These are phyloP conservation scores for Ypsolopha sequella DNA, from an alignment of 2,888 invertebrate genomes.

Conservation along the genomic window DNA sequence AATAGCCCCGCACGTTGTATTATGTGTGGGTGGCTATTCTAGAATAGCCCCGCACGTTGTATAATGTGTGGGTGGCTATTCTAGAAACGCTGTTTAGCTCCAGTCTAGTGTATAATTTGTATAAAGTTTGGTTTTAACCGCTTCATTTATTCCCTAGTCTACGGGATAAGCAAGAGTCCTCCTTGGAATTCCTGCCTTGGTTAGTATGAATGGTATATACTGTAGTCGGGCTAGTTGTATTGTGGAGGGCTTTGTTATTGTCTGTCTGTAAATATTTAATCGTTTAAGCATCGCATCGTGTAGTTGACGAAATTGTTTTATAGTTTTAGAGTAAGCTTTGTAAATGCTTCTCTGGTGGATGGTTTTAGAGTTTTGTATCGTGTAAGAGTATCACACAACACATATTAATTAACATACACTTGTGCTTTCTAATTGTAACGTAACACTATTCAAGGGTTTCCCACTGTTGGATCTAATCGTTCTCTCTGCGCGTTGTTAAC, in stretches of 20 bases:
- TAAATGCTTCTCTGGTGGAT: neutral
- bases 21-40: no score
- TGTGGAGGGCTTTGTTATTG: constrained; percentile 9
- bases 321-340: neutral
- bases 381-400: neutral
- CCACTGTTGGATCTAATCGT: neutral
- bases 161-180: constrained; percentile 81
- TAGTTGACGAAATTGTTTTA: neutral
- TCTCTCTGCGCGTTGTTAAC: constrained; percentile 14
- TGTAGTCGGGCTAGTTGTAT: constrained; percentile 28
- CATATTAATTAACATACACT: neutral
- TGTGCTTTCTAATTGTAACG: neutral
- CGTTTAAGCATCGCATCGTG: neutral
- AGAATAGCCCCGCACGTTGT: no score
- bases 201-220: constrained; percentile 73
- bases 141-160: constrained; percentile 76
- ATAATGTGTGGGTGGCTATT: no score
- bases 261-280: neutral
- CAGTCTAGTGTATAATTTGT: neutral
- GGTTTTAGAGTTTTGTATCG: neutral
- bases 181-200: constrained; percentile 84
- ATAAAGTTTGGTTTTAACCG: constrained; percentile 14
- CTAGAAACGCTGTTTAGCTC: neutral
- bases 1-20: no score
- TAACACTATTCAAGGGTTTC: neutral